Evolutionary conservation across 2,113 vertebrate species (phyloP).

Genomic region (Xiphias gladius): DNA sequence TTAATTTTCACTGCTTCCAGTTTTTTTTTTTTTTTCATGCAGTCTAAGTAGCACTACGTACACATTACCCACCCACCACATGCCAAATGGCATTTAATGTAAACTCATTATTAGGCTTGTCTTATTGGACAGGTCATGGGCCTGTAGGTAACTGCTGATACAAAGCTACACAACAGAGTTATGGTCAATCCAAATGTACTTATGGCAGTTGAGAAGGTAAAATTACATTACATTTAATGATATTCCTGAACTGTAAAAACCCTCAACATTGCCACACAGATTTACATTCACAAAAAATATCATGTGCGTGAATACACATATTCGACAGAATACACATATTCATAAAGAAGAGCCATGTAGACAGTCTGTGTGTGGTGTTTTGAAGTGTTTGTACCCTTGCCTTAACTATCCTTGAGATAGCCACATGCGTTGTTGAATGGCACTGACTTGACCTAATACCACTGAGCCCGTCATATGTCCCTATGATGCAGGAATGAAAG

Average conservation of each 20-base stretch:
- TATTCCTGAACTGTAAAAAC: conserved; percentile 54
- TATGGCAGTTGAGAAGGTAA: conserved; percentile 30
- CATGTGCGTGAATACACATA: conserved; percentile 22
- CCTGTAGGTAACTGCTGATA: conserved; percentile 24
- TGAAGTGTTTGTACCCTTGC: conserved; percentile 33
- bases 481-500: conserved; percentile 35
- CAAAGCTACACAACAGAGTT: conserved; percentile 22
- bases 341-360: conserved; percentile 33
- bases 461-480: conserved; percentile 2
- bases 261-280: conserved; percentile 25
- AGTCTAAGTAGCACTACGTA: conserved; percentile 42
- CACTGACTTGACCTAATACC: conserved; percentile 32
- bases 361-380: conserved; percentile 29
- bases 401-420: conserved; percentile 37
- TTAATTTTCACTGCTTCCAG: conserved; percentile 16
- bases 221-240: conserved; percentile 33
- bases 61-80: conserved; percentile 21
- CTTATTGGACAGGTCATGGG: conserved; percentile 4
- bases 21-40: conserved; percentile 31
- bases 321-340: conserved; percentile 31
- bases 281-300: conserved; percentile 50
- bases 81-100: conserved; percentile 43
- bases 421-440: conserved; percentile 32
- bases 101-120: conserved; percentile 43
- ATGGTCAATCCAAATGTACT: conserved; percentile 11